Base-by-base conservation (phyloP, 2,113 vertebrate genomes). In the Nycticorax nycticorax region DNA sequence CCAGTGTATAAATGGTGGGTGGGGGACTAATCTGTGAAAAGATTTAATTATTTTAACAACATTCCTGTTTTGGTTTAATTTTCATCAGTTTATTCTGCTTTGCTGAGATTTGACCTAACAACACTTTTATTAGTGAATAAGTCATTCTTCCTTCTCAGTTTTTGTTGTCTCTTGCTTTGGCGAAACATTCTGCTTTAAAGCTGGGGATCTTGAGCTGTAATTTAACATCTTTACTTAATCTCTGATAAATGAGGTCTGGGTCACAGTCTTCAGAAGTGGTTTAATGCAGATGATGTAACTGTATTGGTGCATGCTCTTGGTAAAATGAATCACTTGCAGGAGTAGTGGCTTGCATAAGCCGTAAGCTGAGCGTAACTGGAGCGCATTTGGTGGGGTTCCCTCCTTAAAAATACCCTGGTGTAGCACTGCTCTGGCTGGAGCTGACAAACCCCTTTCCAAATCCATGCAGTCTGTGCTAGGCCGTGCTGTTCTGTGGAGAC, bases 201-300 rank as follows among this genome's bases (percentile, higher is more conserved):
- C 73, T 87, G 60, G 60, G 64, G 22, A 81, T 92, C 35, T 91
- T 92, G 50, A 89, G 73, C 57, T 89, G 50, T 87, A 95, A 91
- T 85, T 95, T 93, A 82, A 88, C 66, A 59, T 95, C 78, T 96
- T 94, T 85, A 92, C 87, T 94, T 94, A 95, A 88, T 95, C 88
- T 82, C 69, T 94, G 94, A 96, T 95, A 72, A 93, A 92, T 95
- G 86, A 91, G 66, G 74, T 95, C 89, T 87, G 80, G 86, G 91
- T 95, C 94, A 92, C 53, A 91, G 32, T 92, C 91, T 76, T 97
- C 12, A 96, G 94, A 96, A 97, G 91, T 87, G 87, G 91, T 96
- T 91, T 96, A 88, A 76, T 95, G 89, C 50, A 85, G 87, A 87
- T 96, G 91, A 97, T 89, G 83, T 94, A 92, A 93, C 84, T 82